Base-by-base conservation (phyloP, 30 jellyfish, hydroid and myxozoan species). In the Chironex yamaguchii region DNA sequence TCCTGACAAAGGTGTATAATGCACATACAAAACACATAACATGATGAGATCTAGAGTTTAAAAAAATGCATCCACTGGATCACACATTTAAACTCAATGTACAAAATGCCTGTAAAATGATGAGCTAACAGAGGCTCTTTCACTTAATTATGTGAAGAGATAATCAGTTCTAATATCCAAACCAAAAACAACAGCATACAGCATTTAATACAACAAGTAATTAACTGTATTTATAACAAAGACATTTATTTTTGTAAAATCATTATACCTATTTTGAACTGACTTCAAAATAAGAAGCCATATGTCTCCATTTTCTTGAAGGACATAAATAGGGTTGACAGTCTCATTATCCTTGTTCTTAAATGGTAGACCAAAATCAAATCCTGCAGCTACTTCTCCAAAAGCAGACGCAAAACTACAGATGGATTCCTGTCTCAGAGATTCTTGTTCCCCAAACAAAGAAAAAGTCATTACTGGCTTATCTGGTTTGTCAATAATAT, bases 231-330 rank as follows among this genome's bases (percentile, higher is more conserved):
- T n/a, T n/a, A n/a, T n/a, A n/a, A n/a, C n/a, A n/a, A n/a, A n/a
- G n/a, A n/a, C n/a, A n/a, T n/a, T n/a, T n/a, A n/a, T n/a, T n/a
- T n/a, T n/a, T n/a, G n/a, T n/a, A n/a, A n/a, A n/a, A n/a, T n/a
- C n/a, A n/a, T n/a, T n/a, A n/a, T n/a, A n/a, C 98, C 98, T 92
- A 35, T 86, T 72, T 25, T 86, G 97, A 49, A 81, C 49, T 11
- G 84, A 42, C 71, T 82, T 74, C 67, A 85, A 49, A 77, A 91
- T 33, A 14, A 79, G 89, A 3, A 84, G 69, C 96, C 96, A 81
- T 1, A 91, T 96, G 66, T 95, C 97, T 33, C 99, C 99, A 74
- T 89, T 95, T 58, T 95, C 99, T 81, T 89, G 96, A 92, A 89
- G 48, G 11, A 95, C 87, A 77, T 70, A 89, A 13, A 95, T 81